Conservation (phyloP, 2,888 invertebrate genomes). For the Nomada hirtipes region DNA sequence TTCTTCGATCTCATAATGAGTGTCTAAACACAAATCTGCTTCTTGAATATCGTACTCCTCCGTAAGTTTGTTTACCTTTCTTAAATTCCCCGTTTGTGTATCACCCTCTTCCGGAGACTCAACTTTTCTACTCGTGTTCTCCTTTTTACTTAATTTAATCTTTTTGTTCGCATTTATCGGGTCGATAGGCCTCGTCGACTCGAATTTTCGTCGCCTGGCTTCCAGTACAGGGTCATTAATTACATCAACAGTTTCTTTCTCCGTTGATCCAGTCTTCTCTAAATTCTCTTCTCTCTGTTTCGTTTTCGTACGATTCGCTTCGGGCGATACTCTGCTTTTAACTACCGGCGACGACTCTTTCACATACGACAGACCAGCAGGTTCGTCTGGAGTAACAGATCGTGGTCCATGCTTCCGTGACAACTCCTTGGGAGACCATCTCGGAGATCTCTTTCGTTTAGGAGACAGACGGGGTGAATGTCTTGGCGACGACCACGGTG, state of each 20-base stretch:
- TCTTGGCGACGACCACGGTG: constrained; percentile 73
- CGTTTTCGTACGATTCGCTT: constrained; percentile 48
- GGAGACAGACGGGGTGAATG: constrained; percentile 76
- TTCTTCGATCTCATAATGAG: constrained; percentile 68
- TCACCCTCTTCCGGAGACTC: constrained; percentile 53
- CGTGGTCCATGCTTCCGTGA: constrained; percentile 67
- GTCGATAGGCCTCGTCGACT: constrained; percentile 84
- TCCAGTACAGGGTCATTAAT: constrained; percentile 85
- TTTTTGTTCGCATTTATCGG: constrained; percentile 85
- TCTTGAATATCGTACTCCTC: constrained; percentile 62
- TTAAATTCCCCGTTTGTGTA: constrained; percentile 19
- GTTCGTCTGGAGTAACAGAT: constrained; percentile 71
- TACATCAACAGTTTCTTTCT: constrained; percentile 66
- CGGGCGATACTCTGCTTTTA: constrained; percentile 63
- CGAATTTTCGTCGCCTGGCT: constrained; percentile 86
- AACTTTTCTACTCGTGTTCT: constrained; percentile 55
- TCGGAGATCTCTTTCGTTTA: constrained; percentile 71
- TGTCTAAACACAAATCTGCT: constrained; percentile 65
- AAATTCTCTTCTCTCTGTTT: constrained; percentile 62
- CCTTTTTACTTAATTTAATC: constrained; percentile 80
- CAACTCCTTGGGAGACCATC: constrained; percentile 76
- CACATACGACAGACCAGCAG: constrained; percentile 46
- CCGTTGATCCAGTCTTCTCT: constrained; percentile 49
- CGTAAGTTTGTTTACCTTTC: constrained; percentile 54
- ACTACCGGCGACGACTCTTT: constrained; percentile 63